Conservation (phyloP, 1,140 invertebrate species). For the Trachymyrmex cornetzi region DNA sequence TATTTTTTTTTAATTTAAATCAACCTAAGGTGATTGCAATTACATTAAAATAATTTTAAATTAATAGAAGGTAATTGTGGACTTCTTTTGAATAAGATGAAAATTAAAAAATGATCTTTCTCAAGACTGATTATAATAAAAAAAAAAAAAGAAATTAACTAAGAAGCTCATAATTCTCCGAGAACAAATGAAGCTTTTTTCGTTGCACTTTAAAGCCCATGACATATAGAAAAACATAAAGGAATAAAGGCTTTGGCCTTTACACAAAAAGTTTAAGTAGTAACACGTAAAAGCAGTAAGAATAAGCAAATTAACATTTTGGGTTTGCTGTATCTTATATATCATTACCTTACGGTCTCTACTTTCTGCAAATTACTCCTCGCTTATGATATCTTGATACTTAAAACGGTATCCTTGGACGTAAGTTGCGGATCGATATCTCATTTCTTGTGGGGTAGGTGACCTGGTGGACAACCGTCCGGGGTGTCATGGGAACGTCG, state of each 20-base stretch:
- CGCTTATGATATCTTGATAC: conserved; percentile 83
- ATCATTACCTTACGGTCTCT: too few species aligned
- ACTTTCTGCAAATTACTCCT: conserved; percentile 83
- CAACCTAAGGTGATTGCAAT: background rate
- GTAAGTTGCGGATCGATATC: conserved; percentile 40
- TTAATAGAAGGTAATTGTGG: background rate
- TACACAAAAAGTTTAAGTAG: too few species aligned
- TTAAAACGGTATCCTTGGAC: background rate
- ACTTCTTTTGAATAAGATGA: background rate
- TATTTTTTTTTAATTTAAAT: background rate
- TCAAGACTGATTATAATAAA: background rate
- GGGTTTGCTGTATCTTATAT: too few species aligned
- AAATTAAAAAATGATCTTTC: background rate
- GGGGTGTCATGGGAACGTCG: too few species aligned
- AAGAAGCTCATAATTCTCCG: background rate
- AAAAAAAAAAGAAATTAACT: background rate
- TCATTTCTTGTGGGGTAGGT: too few species aligned
- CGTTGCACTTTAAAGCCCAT: background rate
- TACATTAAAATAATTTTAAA: background rate
- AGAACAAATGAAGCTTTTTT: background rate
- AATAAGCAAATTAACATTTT: too few species aligned
- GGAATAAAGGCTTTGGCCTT: too few species aligned
- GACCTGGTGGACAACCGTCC: too few species aligned
- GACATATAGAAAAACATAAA: too few species aligned
- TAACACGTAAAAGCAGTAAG: too few species aligned